Conservation (phyloP, 2,888 invertebrate genomes). For the Pollenia griseotomentosa region DNA sequence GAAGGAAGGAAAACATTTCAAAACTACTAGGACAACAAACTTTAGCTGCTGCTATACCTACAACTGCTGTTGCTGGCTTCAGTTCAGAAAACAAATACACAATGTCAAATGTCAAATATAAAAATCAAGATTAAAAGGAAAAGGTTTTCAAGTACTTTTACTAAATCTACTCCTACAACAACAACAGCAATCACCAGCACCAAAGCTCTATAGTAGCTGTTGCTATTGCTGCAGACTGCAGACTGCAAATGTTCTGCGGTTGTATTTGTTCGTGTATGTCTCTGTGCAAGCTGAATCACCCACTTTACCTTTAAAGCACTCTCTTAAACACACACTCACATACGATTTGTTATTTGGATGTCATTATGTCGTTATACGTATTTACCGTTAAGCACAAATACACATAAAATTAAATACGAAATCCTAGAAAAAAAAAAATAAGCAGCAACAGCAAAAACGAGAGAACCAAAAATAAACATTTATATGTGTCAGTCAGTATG, state of each 20-base stretch:
- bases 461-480: slow-evolving; percentile 10
- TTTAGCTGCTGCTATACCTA: slow-evolving; percentile 19
- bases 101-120: slow-evolving; percentile 71
- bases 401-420: slow-evolving; percentile 39
- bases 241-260: slow-evolving; percentile 4
- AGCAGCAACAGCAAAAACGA: slow-evolving; percentile 13
- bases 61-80: slow-evolving; percentile 11
- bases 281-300: slow-evolving; percentile 3
- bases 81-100: slow-evolving; percentile 41
- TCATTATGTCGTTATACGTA: slow-evolving; percentile 58
- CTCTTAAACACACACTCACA: slow-evolving; percentile 11
- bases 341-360: slow-evolving; percentile 48
- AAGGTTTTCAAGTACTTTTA: slow-evolving; percentile 43
- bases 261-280: not conserved
- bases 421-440: slow-evolving; percentile 11
- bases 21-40: slow-evolving; percentile 2
- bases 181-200: slow-evolving; percentile 25
- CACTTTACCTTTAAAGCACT: slow-evolving; percentile 20
- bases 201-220: slow-evolving; percentile 9
- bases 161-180: slow-evolving; percentile 14
- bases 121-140: slow-evolving; percentile 65
- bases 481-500: slow-evolving; percentile 35
- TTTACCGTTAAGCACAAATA: slow-evolving; percentile 47
- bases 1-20: slow-evolving; percentile 34
- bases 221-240: slow-evolving; percentile 18